A percentile compares a stretch with the other conserved stretches of the same genome.
Evolutionary conservation across 1,140 invertebrate genomes (phyloP).

Genomic region (Caenorhabditis tropicalis): DNA sequence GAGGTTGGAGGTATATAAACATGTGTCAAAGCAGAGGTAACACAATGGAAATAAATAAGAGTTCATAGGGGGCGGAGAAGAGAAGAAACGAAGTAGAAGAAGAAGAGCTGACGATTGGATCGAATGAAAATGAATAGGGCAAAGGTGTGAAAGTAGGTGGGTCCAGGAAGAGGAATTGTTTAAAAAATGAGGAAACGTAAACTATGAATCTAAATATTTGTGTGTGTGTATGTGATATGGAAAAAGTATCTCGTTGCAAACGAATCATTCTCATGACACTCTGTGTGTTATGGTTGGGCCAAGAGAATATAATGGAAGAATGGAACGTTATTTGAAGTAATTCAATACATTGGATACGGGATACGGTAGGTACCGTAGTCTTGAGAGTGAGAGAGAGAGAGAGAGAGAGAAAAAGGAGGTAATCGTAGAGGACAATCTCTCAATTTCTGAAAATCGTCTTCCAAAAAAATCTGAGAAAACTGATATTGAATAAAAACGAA

Average conservation of each 20-base stretch:
- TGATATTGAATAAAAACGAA: too few species aligned
- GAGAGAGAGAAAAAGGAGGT: too few species aligned
- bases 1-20: not conserved
- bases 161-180: not conserved
- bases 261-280: not conserved
- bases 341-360: not conserved
- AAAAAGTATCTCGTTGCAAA: constrained; percentile 16
- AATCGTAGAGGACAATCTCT: too few species aligned
- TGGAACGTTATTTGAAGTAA: not conserved
- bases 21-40: not conserved
- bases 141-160: not conserved
- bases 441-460: too few species aligned
- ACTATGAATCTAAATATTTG: not conserved
- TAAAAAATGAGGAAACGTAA: too few species aligned
- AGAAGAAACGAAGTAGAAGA: too few species aligned
- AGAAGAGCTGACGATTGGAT: too few species aligned
- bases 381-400: too few species aligned
- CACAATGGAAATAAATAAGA: constrained; percentile 32
- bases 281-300: not conserved
- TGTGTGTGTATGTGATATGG: not conserved
- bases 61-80: not conserved
- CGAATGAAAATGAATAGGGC: not conserved
- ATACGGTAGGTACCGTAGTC: not conserved
- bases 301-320: not conserved
- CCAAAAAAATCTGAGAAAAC: too few species aligned